Evolutionary conservation across 2,888 invertebrate species (phyloP), one percentile per base, ranked within the genome.

Genomic region (Ormia ochracea): DNA sequence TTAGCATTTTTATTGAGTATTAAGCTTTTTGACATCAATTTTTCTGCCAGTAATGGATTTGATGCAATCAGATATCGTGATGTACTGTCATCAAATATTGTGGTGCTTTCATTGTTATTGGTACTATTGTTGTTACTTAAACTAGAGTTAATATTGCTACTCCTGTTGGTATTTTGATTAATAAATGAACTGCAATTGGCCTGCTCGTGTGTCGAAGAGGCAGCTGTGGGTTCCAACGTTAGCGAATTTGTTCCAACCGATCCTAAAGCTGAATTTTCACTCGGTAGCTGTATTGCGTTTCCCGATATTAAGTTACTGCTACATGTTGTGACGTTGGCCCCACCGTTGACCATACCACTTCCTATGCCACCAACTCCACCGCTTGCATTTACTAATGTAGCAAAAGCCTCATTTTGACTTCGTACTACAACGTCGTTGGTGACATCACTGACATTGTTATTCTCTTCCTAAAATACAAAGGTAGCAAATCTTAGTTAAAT

Each of bases 21-120:
- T 43, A 86, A 66, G 54, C 85, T 86, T 81, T 87, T 87, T 89
- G 96, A 95, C 86, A 96, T 92, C 82, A 92, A 90, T 88, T 94
- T 94, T 91, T 96, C 96, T 84, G 96, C 96, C 81, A 96, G 91
- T 83, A 96, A 90, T 14, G 96, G 96, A 90, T 96, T 96, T 54
- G 95, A 94, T 10, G 96, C 96, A 28, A 96, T 95, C 83, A 95
- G 95, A 88, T 93, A 94, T 87, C 94, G 90, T 84, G 92, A 92
- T 5, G 91, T 91, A 81, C 91, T 91, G 66, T 75, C 78, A 56
- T 81, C 79, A 31, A 82, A 78, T 78, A 78, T 69, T 59, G 68
- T 75, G 54, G 59, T 74, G 65, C 23, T 82, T n/a, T 81, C 80
- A 50, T 61, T 74, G 43, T 50, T 66, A 33, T 41, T 41, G 17